phyloP scores from a whole-genome alignment of 1,140 invertebrate species.

The Drosophila prosaltans region DNA sequence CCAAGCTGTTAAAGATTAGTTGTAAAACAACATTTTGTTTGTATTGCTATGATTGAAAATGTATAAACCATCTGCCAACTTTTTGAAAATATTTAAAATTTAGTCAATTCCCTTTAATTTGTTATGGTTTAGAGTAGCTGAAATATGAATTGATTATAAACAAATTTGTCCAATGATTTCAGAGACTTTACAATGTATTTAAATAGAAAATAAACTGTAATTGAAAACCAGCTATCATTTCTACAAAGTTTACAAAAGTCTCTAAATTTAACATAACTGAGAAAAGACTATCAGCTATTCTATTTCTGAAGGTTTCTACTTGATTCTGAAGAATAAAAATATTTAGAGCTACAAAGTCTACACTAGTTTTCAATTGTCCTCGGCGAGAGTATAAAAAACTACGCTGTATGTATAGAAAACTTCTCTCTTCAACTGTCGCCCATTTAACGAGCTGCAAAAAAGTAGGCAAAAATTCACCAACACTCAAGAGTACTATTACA shows the following conservation, averaged over 20 bases:
- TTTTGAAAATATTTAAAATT: no score
- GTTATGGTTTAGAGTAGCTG: not conserved
- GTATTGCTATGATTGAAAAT: no score
- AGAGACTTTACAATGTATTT: not conserved
- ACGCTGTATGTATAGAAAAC: not conserved
- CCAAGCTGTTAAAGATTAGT: no score
- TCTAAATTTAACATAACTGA: not conserved
- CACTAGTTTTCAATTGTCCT: not conserved
- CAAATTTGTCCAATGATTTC: not conserved
- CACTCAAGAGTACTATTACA: constrained; percentile 24
- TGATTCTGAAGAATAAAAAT: no score
- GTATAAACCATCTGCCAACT: no score
- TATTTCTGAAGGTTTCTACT: no score
- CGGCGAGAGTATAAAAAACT: not conserved
- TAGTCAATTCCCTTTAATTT: not conserved
- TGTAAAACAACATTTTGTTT: no score
- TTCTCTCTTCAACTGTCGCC: constrained; percentile 60
- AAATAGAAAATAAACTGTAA: not conserved
- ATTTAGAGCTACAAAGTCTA: not conserved
- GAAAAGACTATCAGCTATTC: constrained; percentile 9
- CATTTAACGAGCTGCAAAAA: constrained; percentile 78
- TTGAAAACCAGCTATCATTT: not conserved
- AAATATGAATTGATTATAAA: not conserved
- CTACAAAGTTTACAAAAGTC: no score
- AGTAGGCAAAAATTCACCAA: constrained; percentile 29